A percentile compares a stretch with the other conserved stretches of the same genome.
Evolutionary conservation across 2,113 vertebrate species (phyloP).

Genomic region (Ailurus styani): DNA sequence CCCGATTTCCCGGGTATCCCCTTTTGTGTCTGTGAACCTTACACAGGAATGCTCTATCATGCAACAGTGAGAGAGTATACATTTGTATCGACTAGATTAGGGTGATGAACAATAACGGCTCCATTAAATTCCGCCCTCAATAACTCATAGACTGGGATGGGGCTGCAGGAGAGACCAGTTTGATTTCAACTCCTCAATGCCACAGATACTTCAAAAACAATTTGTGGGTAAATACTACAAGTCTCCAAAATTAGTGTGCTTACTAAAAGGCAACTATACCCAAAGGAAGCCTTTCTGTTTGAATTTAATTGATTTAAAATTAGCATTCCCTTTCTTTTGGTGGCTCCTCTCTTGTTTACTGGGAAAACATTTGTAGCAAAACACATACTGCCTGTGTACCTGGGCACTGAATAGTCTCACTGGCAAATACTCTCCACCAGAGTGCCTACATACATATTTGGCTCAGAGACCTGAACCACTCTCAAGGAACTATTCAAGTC

Average conservation of each 20-base stretch:
- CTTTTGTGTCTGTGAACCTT: background rate
- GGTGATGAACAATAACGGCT: background rate
- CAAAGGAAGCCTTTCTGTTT: slow-evolving; percentile 69
- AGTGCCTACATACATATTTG: slow-evolving; percentile 66
- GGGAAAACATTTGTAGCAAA: slow-evolving; percentile 71
- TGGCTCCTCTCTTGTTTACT: slow-evolving; percentile 72
- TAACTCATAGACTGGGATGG: slow-evolving; percentile 1
- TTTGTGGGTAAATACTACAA: slow-evolving; percentile 57
- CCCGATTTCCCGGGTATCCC: background rate
- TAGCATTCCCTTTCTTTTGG: slow-evolving; percentile 58
- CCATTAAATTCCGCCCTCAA: background rate
- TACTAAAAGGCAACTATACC: slow-evolving; percentile 60
- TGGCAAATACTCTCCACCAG: slow-evolving; percentile 58
- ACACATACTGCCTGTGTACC: slow-evolving; percentile 63
- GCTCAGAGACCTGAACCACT: slow-evolving; percentile 57
- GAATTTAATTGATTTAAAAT: slow-evolving; percentile 76
- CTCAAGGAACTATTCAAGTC: slow-evolving; percentile 43
- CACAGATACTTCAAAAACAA: slow-evolving; percentile 40
- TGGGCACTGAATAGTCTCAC: slow-evolving; percentile 52
- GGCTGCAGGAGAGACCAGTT: background rate
- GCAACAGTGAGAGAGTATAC: background rate
- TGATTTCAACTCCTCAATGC: slow-evolving; percentile 35
- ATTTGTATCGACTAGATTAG: background rate
- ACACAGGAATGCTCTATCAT: background rate
- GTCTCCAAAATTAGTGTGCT: slow-evolving; percentile 50